Base-by-base conservation (phyloP, 1,140 invertebrate genomes). In the Oncopeltus fasciatus region DNA sequence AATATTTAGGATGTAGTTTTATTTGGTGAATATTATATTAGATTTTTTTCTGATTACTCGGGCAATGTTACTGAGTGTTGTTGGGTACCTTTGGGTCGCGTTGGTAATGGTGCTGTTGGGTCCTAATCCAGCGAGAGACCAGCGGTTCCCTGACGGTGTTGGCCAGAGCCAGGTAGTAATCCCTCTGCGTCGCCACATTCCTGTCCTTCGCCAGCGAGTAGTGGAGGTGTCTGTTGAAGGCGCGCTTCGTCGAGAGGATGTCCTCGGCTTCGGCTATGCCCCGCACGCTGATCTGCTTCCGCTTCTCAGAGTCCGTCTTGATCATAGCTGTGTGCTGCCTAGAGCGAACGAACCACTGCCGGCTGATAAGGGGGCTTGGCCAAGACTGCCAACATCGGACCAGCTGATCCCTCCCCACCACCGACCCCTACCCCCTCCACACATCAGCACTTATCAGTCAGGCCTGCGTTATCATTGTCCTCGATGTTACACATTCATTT, bases 71-170 rank as follows among this genome's bases (percentile, higher is more conserved):
- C n/a, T n/a, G n/a, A n/a, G n/a, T n/a, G n/a, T n/a, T n/a, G n/a
- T n/a, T n/a, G n/a, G n/a, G n/a, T 82, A 98, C 95, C 88, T 99
- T 99, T 51, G 96, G 97, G 76, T 99, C 96, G 70, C 89, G 95
- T 73, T 99, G 95, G 78, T 99, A 98, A 77, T 99, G 99, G 76
- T 95, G 84, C 74, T 99, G 97, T 74, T 99, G 96, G 26, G 97
- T 99, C 61, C 96, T 83, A 70, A 99, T 99, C 97, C 97, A 99
- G 73, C 97, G 81, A 11, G 92, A 93, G 2, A 97, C 94, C 65
- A 99, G 81, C 75, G 99, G 95, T 77, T 99, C 96, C 72, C 92
- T 88, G 66, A 99, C 95, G 58, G 93, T 95, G 74, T 98, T 88
- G 2, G 96, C 95, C 66, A 99, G 78, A 49, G 97, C 93, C 71